phyloP scores from a whole-genome alignment of 2,113 vertebrate species.

The Grallaria varia region DNA sequence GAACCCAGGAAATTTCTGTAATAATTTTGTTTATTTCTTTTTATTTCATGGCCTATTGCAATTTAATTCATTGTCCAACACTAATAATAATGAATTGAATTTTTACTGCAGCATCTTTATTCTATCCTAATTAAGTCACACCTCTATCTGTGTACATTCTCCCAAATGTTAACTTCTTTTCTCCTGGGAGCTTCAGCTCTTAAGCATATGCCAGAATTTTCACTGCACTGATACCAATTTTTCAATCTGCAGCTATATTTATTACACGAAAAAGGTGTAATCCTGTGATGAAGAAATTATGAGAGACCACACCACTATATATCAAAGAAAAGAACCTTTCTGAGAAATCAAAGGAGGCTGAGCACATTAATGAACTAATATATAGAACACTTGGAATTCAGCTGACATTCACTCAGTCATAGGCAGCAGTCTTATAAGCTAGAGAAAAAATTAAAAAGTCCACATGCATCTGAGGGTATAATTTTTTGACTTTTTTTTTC shows the following conservation, averaged over 20 bases:
- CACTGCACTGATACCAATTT: not conserved
- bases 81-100: not conserved
- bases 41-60: not conserved
- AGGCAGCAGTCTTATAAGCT: not conserved
- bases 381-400: not conserved
- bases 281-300: not conserved
- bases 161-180: not conserved
- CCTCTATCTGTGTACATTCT: not conserved
- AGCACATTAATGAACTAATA: not conserved
- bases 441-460: not conserved
- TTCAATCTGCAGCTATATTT: not conserved
- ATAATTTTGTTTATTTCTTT: not conserved
- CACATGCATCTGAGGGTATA: accelerated
- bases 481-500: not conserved
- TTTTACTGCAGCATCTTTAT: not conserved
- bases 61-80: not conserved
- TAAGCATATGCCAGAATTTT: not conserved
- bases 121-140: not conserved
- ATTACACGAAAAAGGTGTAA: not conserved
- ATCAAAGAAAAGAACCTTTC: not conserved
- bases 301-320: not conserved
- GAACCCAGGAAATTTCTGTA: not conserved
- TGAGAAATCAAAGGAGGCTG: not conserved
- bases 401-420: not conserved
- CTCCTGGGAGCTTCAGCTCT: not conserved